Evolutionary conservation across 1,140 invertebrate species (phyloP), one percentile per base, ranked within the genome.

Genomic region (Spodoptera frugiperda): DNA sequence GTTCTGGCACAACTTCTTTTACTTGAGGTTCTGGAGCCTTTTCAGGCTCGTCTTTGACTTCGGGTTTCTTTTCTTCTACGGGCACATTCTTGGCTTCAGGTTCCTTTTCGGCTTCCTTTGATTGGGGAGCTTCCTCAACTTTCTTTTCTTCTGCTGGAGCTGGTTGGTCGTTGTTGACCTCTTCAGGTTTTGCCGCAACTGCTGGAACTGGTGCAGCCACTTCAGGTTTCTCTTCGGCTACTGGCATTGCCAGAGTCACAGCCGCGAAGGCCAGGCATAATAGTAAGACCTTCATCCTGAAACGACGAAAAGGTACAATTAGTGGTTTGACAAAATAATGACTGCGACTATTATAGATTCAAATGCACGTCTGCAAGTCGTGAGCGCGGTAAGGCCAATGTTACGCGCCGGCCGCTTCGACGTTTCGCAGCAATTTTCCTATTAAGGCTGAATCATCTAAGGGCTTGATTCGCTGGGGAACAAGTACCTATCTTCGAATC

Each of bases 241-340:
- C 88, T 25, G 93, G 93, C 91, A 92, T 94, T 49, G 91, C 90
- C 78, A 94, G 51, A 77, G 85, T 88, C 72, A 87, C 84, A 82
- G 93, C 91, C 89, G 84, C 90, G 79, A 93, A 89, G 85, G 93
- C 93, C 86, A 93, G 82, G 81, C 91, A 92, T 82, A 93, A 83
- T 89, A 94, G 76, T 83, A 94, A 84, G 84, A 93, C 87, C 90
- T 94, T 94, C 93, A 94, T 94, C 85, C 93, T 94, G 91, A 77
- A 94, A 93, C 86, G 57, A 88, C 30, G 84, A 89, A 84, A 87
- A 86, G 77, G 72, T 74, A 61, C 57, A 79, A 87, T 91, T 89
- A 92, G 84, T 83, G 84, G 82, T 88, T 88, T 84, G 74, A 76
- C 25, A 33, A 78, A 79, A 77, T 85, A 84, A 84, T 86, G 65